Evolutionary conservation across 2,888 invertebrate genomes (phyloP).

Genomic region (Polydrusus tereticollis): DNA sequence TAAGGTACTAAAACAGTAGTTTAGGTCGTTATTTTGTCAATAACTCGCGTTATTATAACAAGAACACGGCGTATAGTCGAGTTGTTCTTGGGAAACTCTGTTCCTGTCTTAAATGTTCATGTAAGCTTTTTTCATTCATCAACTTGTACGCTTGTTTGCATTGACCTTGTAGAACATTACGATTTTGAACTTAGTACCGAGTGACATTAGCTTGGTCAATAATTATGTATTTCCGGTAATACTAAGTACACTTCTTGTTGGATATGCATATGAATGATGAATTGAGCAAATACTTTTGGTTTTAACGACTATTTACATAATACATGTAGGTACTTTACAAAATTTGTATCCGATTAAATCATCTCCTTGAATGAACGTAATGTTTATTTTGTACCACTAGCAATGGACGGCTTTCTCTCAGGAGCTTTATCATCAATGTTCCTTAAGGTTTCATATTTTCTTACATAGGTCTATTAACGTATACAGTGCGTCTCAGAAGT

Average conservation of each 20-base stretch:
- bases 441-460: too few species aligned
- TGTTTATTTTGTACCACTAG: too few species aligned
- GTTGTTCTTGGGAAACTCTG: background rate
- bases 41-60: conserved; percentile 2
- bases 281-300: background rate
- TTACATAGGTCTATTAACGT: too few species aligned
- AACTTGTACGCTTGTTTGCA: background rate
- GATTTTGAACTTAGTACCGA: background rate
- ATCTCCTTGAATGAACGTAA: too few species aligned
- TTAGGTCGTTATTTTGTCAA: conserved; percentile 6
- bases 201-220: conserved; percentile 16
- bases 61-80: background rate
- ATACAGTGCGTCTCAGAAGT: too few species aligned
- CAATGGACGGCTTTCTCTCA: too few species aligned
- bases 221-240: conserved; percentile 1
- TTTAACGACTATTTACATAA: too few species aligned
- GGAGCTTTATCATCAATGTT: too few species aligned
- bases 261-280: background rate
- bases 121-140: conserved; percentile 8
- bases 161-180: conserved; percentile 5
- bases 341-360: too few species aligned
- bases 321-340: too few species aligned
- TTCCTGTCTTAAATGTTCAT: background rate
- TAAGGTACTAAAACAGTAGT: conserved; percentile 14
- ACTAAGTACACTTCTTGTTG: too few species aligned